A percentile compares a stretch with the other conserved stretches of the same genome.
These are phyloP conservation scores for Sylvia borin DNA, from an alignment of 2,797 vertebrate species.

Conservation along the genomic window DNA sequence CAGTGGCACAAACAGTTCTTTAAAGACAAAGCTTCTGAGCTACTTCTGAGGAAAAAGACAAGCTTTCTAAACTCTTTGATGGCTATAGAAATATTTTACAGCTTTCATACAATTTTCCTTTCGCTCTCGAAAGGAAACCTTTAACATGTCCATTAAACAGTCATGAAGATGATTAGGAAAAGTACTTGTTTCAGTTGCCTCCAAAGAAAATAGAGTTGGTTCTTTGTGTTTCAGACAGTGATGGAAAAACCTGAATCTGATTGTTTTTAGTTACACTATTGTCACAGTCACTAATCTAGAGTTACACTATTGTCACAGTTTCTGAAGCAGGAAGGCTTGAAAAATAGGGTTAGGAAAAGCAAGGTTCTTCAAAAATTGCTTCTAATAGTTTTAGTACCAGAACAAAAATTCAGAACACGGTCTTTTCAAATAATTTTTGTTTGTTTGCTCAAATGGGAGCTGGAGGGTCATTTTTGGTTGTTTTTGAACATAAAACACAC, in stretches of 20 bases:
- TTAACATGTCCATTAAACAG: conserved; percentile 38
- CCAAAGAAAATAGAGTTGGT: conserved; percentile 64
- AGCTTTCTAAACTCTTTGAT: conserved; percentile 56
- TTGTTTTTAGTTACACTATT: conserved; percentile 45
- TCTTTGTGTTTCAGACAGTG: conserved; percentile 52
- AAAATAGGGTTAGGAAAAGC: conserved; percentile 3
- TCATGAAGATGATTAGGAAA: conserved; percentile 42
- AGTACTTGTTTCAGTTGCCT: conserved; percentile 62
- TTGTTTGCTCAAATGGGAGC: background rate
- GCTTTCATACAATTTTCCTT: conserved; percentile 51
- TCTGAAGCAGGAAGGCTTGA: conserved; percentile 48
- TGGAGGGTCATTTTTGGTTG: background rate
- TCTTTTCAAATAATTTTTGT: background rate
- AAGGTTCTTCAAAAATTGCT: background rate
- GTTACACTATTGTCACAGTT: conserved; percentile 14
- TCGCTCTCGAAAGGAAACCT: conserved; percentile 30
- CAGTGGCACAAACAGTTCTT: conserved; percentile 34
- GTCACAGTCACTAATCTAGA: background rate
- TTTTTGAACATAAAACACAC: background rate
- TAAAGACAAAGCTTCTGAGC: conserved; percentile 62
- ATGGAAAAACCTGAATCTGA: conserved; percentile 38
- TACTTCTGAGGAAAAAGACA: conserved; percentile 41
- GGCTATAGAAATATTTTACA: conserved; percentile 43
- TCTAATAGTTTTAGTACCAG: background rate
- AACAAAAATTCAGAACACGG: background rate